Percentiles rank a stretch among this genome's conserved stretches.
Evolutionary conservation across 2,888 invertebrate species (phyloP).

Genomic region (Parasteatoda lunata): DNA sequence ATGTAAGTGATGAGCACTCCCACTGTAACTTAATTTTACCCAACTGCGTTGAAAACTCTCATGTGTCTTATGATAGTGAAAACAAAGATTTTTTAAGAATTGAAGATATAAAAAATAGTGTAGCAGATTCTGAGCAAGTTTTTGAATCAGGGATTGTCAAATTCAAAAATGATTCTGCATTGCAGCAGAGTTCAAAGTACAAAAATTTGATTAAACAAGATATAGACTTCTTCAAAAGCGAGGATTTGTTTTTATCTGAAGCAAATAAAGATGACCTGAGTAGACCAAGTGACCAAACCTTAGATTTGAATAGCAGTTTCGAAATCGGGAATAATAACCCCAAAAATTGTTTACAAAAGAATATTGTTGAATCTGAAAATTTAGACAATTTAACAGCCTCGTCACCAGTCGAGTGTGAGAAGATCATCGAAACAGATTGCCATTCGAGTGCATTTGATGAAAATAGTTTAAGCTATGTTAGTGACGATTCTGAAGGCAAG

Average conservation of each 20-base stretch:
- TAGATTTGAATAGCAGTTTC: no score
- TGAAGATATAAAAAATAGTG: no score
- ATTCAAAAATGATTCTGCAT: neutral
- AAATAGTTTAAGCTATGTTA: slow-evolving; percentile 50
- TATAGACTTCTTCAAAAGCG: no score
- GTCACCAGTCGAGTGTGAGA: neutral
- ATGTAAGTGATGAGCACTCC: neutral
- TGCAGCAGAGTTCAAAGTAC: no score
- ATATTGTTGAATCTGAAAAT: no score
- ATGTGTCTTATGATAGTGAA: neutral
- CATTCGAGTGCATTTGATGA: slow-evolving; percentile 59
- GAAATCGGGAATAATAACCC: no score
- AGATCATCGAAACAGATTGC: slow-evolving; percentile 28
- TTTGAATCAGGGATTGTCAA: neutral
- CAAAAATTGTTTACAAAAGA: no score
- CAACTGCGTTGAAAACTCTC: neutral
- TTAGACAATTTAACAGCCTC: no score
- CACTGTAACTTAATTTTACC: neutral
- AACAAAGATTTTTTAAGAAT: neutral
- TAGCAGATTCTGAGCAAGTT: neutral
- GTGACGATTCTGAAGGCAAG: slow-evolving; percentile 47
- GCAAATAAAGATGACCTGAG: no score
- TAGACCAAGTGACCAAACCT: no score
- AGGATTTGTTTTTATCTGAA: no score
- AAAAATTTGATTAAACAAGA: no score